A percentile compares a stretch with the other conserved stretches of the same genome.
These are phyloP conservation scores for Channa maculata DNA, from an alignment of 2,113 vertebrate genomes.

Conservation along the genomic window DNA sequence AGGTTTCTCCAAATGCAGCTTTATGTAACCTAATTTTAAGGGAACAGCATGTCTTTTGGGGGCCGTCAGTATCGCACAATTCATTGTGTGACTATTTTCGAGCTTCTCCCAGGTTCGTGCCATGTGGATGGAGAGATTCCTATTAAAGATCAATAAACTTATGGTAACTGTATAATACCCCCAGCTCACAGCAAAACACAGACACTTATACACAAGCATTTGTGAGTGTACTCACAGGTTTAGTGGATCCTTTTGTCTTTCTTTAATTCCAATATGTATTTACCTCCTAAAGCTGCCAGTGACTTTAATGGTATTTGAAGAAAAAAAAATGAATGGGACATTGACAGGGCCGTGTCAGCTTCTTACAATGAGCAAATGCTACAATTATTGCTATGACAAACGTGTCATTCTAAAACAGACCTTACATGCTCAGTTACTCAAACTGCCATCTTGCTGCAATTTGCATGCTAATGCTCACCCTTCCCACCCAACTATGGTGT, in stretches of 20 bases:
- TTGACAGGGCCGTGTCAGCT: not conserved
- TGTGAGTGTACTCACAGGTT: no score
- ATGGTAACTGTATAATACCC: no score
- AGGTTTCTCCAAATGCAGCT: not conserved
- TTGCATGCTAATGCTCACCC: slow-evolving; percentile 37
- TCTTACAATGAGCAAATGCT: not conserved
- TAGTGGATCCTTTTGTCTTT: not conserved
- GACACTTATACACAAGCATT: no score
- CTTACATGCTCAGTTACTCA: slow-evolving; percentile 19
- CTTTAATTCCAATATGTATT: not conserved
- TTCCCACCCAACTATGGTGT: no score
- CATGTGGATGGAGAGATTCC: not conserved
- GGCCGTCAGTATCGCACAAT: not conserved
- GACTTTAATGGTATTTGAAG: not conserved
- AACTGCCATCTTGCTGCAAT: slow-evolving; percentile 17
- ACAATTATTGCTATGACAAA: not conserved
- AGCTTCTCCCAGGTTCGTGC: not conserved
- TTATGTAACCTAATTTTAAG: not conserved
- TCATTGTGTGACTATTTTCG: not conserved
- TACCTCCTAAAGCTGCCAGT: not conserved
- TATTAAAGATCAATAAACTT: no score
- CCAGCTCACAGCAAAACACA: no score
- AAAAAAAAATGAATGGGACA: not conserved
- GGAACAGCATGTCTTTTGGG: no score
- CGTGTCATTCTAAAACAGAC: slow-evolving; percentile 3